Evolutionary conservation across 2,113 vertebrate species (phyloP), one percentile per base, ranked within the genome.

Genomic region (Urocynchramus pylzowi): DNA sequence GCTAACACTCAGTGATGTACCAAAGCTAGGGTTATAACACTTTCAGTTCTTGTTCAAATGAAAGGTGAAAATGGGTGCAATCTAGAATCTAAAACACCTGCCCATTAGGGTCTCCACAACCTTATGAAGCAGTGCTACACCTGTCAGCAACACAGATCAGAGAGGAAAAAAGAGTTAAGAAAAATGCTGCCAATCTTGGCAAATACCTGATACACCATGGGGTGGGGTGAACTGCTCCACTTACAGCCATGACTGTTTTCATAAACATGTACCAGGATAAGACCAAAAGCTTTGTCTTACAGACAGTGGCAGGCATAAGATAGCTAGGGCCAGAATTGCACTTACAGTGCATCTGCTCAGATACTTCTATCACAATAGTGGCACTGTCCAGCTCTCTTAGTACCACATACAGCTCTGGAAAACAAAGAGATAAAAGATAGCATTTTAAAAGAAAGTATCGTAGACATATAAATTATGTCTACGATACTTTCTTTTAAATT

Each of bases 391-490:
- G 14, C 4, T 42, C 26, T 84, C 30, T 54, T 50, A 59, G 8
- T 37, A 84, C 15, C 20, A 60, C 8, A 27, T 7, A 31, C 0
- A 0, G 10, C 39, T 59, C 42, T 61, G 16, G 28, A 84, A 41
- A 87, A 76, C 13, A 65, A 19, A 54, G 4, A 54, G 6, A 41
- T 17, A 57, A 70, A 67, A 1, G 6, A 28, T 0, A 67, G 13
- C 13, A 24, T 69, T 86, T 73, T 74, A 50, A 60, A 93, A 65
- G 10, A 2, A 64, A 10, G 10, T 23, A 84, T 31, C 18, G 28
- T 0, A 74, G 10, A 39, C 3, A 13, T 7, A 60, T 1, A 84
- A 50, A 91, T 57, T n/a, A n/a, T n/a, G n/a, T n/a, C n/a, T n/a
- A n/a, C n/a, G n/a, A n/a, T n/a, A n/a, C n/a, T n/a, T n/a, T n/a